phyloP scores from a whole-genome alignment of 2,113 vertebrate species.

The Arizona elegans region DNA sequence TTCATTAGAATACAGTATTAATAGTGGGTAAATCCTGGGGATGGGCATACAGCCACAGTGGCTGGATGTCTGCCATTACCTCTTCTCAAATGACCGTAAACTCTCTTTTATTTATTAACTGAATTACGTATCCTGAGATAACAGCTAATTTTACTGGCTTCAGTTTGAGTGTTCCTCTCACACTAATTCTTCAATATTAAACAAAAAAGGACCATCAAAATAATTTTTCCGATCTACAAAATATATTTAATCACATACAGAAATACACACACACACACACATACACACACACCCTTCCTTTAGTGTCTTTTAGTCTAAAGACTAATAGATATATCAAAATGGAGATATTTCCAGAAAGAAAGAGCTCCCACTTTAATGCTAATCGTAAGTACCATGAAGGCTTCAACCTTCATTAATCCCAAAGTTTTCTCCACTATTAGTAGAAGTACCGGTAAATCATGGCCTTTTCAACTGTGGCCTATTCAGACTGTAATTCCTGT shows the following conservation, averaged over 20 bases:
- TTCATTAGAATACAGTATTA: not conserved
- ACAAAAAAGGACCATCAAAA: not conserved
- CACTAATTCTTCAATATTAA: not conserved
- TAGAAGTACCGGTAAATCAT: not conserved
- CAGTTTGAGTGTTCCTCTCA: not conserved
- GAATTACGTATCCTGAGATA: not conserved
- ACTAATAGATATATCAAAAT: not conserved
- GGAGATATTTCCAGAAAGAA: not conserved
- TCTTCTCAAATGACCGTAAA: not conserved
- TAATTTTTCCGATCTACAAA: not conserved
- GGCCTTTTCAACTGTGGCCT: not conserved
- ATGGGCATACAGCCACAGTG: not conserved
- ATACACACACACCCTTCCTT: not conserved
- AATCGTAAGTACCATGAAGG: not conserved
- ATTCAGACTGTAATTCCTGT: not conserved
- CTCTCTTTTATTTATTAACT: not conserved
- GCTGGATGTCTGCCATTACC: not conserved
- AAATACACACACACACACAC: not conserved
- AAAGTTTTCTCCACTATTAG: not conserved
- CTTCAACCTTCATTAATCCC: not conserved
- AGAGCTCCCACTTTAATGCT: not conserved
- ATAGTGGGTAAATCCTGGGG: not conserved
- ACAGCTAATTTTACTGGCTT: not conserved
- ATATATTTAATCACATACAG: not conserved
- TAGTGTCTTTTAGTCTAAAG: not conserved